phyloP scores from a whole-genome alignment of 1,140 invertebrate species.

The Dendrolimus punctatus region DNA sequence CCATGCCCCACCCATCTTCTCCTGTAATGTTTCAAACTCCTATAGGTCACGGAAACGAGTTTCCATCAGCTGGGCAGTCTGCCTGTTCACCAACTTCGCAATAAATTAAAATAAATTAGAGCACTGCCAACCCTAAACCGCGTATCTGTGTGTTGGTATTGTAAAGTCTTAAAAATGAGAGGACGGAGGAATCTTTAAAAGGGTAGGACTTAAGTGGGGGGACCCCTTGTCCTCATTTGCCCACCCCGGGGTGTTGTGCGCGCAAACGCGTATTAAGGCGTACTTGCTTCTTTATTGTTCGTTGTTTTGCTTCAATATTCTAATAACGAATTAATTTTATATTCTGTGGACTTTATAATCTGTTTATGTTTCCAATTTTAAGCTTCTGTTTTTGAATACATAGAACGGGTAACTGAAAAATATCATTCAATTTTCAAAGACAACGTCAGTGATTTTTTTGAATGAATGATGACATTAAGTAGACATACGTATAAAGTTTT shows the following conservation, averaged over 20 bases:
- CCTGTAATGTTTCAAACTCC: too few relatives aligned
- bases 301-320: conserved; percentile 62
- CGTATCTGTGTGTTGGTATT: conserved; percentile 56
- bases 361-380: conserved; percentile 5
- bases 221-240: conserved; percentile 22
- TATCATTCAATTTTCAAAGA: too few relatives aligned
- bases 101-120: too few relatives aligned
- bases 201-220: conserved; percentile 65
- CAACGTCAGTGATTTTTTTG: too few relatives aligned
- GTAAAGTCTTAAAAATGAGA: conserved; percentile 71
- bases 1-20: too few relatives aligned
- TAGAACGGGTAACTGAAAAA: too few relatives aligned
- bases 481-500: too few relatives aligned
- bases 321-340: conserved; percentile 55
- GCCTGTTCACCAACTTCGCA: conserved; percentile 2
- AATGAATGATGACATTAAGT: too few relatives aligned
- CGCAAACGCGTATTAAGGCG: conserved; percentile 54
- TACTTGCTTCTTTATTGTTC: conserved; percentile 55
- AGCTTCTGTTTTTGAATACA: too few relatives aligned
- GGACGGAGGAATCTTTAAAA: conserved; percentile 68
- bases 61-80: neutral
- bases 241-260: conserved; percentile 34
- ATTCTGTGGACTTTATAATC: conserved; percentile 43
- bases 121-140: conserved; percentile 21
- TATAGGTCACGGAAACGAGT: too few relatives aligned